Conservation (phyloP, 2,797 vertebrate species). For the Artibeus lituratus region DNA sequence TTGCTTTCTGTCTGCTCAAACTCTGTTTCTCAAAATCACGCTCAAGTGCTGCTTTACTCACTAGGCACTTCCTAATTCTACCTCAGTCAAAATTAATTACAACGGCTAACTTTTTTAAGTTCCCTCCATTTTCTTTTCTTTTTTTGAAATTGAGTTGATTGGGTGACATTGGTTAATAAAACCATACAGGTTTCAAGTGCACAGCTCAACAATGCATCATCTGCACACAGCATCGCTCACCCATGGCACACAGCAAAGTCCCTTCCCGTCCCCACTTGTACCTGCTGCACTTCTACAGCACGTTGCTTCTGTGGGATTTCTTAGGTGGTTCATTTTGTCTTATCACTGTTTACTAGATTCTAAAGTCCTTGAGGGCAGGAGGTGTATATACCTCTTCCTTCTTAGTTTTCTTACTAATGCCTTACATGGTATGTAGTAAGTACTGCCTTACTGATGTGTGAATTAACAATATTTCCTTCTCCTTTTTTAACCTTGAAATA, state of each 20-base stretch:
- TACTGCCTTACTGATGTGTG: not conserved
- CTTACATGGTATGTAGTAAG: not conserved
- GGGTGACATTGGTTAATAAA: not conserved
- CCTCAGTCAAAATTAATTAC: not conserved
- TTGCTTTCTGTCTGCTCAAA: not conserved
- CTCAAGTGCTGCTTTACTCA: not conserved
- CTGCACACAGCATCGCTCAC: too few relatives aligned
- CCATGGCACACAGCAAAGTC: not conserved
- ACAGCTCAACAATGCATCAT: not conserved
- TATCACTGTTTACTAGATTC: not conserved
- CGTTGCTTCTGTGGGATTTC: not conserved
- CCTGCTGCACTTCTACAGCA: not conserved
- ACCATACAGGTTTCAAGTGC: not conserved
- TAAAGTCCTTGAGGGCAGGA: not conserved
- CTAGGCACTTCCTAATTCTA: not conserved
- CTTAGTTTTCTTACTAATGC: not conserved
- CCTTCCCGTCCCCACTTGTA: not conserved
- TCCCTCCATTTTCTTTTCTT: not conserved
- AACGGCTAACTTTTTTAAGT: not conserved
- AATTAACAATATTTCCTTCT: not conserved
- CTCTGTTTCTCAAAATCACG: not conserved
- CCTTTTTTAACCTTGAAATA: not conserved
- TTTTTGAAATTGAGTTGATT: not conserved
- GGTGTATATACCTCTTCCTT: not conserved
- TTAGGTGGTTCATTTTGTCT: not conserved